Conservation (phyloP, 2,888 invertebrate species). For the Cremastobaeus sp. region DNA sequence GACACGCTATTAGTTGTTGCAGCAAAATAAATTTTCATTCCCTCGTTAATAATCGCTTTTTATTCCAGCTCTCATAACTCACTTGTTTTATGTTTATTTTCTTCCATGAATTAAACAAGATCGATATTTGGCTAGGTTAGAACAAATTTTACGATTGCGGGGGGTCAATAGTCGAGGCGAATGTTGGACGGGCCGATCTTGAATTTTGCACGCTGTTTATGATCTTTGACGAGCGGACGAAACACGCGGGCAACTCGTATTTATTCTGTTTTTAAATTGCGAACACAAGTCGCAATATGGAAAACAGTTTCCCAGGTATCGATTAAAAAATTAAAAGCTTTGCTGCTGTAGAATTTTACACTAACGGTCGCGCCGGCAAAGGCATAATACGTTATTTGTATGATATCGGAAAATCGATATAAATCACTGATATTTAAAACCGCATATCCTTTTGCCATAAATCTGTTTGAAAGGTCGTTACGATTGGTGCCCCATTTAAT, state of each 20-base stretch:
- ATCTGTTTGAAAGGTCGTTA: neutral
- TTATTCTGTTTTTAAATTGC: no score
- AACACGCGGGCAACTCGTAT: no score
- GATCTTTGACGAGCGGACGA: no score
- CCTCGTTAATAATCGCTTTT: constrained; percentile 45
- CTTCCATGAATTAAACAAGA: constrained; percentile 38
- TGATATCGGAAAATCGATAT: constrained; percentile 8
- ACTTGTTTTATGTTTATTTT: constrained; percentile 46
- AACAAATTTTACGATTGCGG: constrained; percentile 23
- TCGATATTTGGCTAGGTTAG: constrained; percentile 33
- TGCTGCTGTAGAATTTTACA: neutral
- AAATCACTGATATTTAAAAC: constrained; percentile 19
- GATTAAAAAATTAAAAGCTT: no score
- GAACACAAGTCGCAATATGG: no score
- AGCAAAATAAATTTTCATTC: constrained; percentile 41
- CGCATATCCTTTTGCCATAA: neutral
- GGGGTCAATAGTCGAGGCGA: constrained; percentile 9
- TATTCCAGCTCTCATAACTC: constrained; percentile 39
- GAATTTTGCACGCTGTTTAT: constrained; percentile 1
- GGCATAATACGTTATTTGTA: constrained; percentile 4
- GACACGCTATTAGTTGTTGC: constrained; percentile 28
- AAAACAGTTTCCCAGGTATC: no score
- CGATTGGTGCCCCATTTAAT: constrained; percentile 3
- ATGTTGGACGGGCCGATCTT: neutral
- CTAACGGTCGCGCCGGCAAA: neutral